Percentiles rank a stretch among this genome's conserved stretches.
These are phyloP conservation scores for Catotricha subobsoleta DNA, from an alignment of 2,888 invertebrate genomes.

Conservation along the genomic window DNA sequence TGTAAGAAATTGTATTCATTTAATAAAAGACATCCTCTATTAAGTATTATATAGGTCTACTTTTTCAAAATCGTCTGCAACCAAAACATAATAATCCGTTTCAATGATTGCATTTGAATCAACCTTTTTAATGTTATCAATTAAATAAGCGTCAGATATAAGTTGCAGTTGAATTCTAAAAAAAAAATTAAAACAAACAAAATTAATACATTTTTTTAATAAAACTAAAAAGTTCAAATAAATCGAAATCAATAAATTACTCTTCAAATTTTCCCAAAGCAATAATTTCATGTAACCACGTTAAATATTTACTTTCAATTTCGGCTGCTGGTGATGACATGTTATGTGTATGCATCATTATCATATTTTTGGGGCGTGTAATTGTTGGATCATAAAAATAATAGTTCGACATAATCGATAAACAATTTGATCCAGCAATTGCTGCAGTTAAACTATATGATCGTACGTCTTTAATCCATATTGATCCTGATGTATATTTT, in stretches of 20 bases:
- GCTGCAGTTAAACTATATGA: background rate
- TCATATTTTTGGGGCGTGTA: slow-evolving; percentile 15
- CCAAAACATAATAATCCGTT: slow-evolving; percentile 22
- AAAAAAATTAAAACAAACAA: background rate
- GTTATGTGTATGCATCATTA: slow-evolving; percentile 19
- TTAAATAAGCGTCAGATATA: background rate
- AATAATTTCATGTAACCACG: slow-evolving; percentile 18
- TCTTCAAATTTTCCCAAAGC: background rate
- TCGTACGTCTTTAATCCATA: slow-evolving; percentile 3
- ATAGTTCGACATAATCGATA: slow-evolving; percentile 7
- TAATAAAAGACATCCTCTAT: background rate
- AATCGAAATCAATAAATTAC: background rate
- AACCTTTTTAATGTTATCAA: background rate
- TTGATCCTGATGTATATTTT: background rate
- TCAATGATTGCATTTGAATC: slow-evolving; percentile 1
- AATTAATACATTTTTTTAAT: no score
- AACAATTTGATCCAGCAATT: slow-evolving; percentile 9
- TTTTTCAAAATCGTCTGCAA: slow-evolving; percentile 19
- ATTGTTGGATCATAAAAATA: slow-evolving; percentile 8
- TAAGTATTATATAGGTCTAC: no score
- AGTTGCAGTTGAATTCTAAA: slow-evolving; percentile 8
- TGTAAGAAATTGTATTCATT: slow-evolving; percentile 1
- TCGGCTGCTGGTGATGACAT: slow-evolving; percentile 24
- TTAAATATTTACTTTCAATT: slow-evolving; percentile 22
- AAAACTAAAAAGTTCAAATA: no score